Evolutionary conservation across 2,797 vertebrate species (phyloP).

Genomic region (Tiaroga cobitis): DNA sequence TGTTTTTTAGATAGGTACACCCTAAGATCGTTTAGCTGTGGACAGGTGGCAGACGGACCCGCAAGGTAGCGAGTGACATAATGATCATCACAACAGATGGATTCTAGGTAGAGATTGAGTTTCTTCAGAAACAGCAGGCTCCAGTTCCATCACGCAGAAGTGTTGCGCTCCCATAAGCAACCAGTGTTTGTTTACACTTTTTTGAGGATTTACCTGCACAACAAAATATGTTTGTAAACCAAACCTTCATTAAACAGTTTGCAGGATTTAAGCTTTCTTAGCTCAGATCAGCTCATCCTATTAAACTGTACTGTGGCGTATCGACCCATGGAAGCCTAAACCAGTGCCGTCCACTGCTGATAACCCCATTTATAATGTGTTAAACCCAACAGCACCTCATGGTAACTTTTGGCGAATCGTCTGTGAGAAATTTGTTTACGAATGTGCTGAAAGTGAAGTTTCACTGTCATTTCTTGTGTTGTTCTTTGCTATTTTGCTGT

Average conservation of each 20-base stretch:
- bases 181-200: not conserved
- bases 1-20: slow-evolving; percentile 14
- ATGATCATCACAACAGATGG: slow-evolving; percentile 29
- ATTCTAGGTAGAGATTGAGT: slow-evolving; percentile 18
- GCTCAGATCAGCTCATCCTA: slow-evolving; percentile 9
- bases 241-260: not conserved
- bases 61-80: slow-evolving; percentile 18
- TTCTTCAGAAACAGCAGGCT: slow-evolving; percentile 6
- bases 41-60: slow-evolving; percentile 20
- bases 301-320: slow-evolving; percentile 1
- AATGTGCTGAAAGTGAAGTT: not conserved
- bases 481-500: not conserved
- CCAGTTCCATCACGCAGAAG: not conserved
- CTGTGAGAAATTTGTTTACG: too few species aligned
- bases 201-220: not conserved
- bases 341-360: not conserved
- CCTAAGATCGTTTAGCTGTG: not conserved
- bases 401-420: not conserved
- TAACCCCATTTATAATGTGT: not conserved
- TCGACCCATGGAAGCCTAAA: not conserved
- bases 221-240: not conserved
- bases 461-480: not conserved
- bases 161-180: not conserved
- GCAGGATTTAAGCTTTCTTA: slow-evolving; percentile 6
- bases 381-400: not conserved